A percentile compares a stretch with the other conserved stretches of the same genome.
phyloP scores from a whole-genome alignment of 2,113 vertebrate species.

The Hylia prasina region DNA sequence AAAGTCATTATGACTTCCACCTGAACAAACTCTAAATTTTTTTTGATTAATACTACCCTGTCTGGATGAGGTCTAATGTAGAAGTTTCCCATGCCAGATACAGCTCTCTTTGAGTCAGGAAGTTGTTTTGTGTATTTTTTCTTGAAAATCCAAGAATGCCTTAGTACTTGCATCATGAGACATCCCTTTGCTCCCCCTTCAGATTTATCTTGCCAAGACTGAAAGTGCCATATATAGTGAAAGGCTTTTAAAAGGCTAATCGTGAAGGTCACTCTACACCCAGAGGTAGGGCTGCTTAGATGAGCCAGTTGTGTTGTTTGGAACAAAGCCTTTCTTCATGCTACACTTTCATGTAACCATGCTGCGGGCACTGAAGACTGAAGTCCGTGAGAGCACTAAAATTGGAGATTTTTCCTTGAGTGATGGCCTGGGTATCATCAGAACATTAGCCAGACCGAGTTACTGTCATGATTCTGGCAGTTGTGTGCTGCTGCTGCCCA shows the following conservation, averaged over 20 bases:
- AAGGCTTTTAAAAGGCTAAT: constrained; percentile 51
- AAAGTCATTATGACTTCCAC: not conserved
- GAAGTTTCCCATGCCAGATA: constrained; percentile 55
- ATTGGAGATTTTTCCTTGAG: not conserved
- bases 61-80: constrained; percentile 10
- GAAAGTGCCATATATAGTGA: constrained; percentile 60
- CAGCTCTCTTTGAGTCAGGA: constrained; percentile 52
- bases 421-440: not conserved
- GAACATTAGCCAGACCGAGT: not conserved
- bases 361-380: not conserved
- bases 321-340: not conserved
- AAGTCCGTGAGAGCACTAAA: not conserved
- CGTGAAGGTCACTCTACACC: not conserved
- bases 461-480: not conserved
- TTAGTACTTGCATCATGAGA: constrained; percentile 60
- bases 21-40: constrained; percentile 31
- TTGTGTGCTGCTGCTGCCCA: not conserved
- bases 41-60: constrained; percentile 22
- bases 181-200: constrained; percentile 54
- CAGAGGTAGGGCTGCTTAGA: constrained; percentile 39
- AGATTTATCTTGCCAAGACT: constrained; percentile 47
- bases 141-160: constrained; percentile 59
- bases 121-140: constrained; percentile 64
- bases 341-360: not conserved
- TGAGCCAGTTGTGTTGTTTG: not conserved